phyloP scores from a whole-genome alignment of 2,113 vertebrate genomes.

The Tursiops truncatus region DNA sequence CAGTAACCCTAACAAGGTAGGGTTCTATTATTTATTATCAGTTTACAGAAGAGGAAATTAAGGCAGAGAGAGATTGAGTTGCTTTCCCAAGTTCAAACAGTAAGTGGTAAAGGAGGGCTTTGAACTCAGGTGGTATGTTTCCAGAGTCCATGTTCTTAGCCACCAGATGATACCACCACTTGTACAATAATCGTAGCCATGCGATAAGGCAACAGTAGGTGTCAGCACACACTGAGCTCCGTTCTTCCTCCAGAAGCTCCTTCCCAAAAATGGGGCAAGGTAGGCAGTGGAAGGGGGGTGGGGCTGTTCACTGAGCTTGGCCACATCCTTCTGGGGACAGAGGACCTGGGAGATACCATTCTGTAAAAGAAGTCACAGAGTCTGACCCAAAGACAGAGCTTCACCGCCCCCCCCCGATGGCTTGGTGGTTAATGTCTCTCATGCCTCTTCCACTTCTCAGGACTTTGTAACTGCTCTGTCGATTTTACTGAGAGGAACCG shows the following conservation, averaged over 20 bases:
- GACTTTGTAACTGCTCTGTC: constrained; percentile 97
- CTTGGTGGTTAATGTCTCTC: neutral
- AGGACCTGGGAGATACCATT: rapidly evolving
- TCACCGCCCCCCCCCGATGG: rapidly evolving
- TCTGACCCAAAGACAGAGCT: neutral
- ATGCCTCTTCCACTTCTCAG: constrained; percentile 79
- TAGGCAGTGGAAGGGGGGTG: neutral
- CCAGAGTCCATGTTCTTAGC: neutral
- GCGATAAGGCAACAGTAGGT: no score
- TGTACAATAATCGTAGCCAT: rapidly evolving
- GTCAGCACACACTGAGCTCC: neutral
- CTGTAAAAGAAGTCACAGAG: neutral
- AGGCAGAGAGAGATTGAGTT: neutral
- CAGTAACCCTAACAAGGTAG: neutral
- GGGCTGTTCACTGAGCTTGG: neutral
- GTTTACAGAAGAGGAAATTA: neutral
- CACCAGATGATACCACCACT: neutral
- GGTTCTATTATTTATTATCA: neutral
- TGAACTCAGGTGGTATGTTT: neutral
- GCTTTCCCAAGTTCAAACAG: neutral
- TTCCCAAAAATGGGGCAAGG: neutral
- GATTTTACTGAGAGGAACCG: constrained; percentile 92
- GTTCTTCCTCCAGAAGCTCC: neutral
- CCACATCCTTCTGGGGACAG: neutral
- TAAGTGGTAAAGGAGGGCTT: no score